These are phyloP conservation scores for Neomorphus geoffroyi DNA, from an alignment of 2,797 vertebrate genomes.

Conservation along the genomic window DNA sequence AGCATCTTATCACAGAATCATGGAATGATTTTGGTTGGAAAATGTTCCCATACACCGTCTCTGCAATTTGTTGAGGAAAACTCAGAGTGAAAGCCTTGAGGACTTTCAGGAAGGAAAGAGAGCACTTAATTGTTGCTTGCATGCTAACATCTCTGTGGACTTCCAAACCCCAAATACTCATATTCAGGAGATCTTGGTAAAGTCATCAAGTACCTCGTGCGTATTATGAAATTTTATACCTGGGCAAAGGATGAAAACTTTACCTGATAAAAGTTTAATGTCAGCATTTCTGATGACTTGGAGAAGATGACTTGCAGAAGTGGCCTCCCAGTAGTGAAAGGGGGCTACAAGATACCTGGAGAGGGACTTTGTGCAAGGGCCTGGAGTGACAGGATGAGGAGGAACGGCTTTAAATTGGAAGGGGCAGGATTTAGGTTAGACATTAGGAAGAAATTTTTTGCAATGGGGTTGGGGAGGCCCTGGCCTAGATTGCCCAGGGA, in stretches of 20 bases:
- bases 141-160: background rate
- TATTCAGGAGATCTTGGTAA: background rate
- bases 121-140: rapidly evolving
- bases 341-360: no score
- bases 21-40: no score
- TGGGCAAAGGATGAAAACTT: background rate
- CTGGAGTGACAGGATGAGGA: no score
- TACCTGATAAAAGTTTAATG: background rate
- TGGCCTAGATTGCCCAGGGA: no score
- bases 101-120: background rate
- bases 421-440: no score
- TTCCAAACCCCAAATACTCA: background rate
- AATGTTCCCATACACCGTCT: background rate
- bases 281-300: background rate
- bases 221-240: background rate
- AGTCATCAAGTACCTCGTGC: background rate
- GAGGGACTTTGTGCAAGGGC: no score
- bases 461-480: no score
- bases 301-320: no score
- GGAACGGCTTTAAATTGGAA: no score
- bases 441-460: no score
- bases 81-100: background rate
- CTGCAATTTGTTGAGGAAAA: background rate
- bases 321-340: no score
- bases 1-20: no score